Conservation (phyloP, 1,140 invertebrate genomes). For the Odontomachus brunneus region DNA sequence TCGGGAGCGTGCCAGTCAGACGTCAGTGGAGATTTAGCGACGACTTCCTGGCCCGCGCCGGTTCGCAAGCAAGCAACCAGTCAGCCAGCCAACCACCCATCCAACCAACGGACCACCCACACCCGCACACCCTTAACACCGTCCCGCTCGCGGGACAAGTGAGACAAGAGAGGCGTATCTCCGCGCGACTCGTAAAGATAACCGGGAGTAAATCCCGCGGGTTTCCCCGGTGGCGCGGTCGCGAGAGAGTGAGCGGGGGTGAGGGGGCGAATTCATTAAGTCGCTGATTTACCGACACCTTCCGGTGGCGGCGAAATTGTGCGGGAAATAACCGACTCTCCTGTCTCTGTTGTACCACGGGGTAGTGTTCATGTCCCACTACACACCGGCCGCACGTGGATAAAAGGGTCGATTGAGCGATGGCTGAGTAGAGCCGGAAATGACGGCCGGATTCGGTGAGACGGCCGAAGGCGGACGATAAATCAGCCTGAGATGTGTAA, state of each 20-base stretch:
- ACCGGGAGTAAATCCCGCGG: constrained; percentile 76
- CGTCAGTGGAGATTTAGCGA: constrained; percentile 81
- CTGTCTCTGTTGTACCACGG: constrained; percentile 6
- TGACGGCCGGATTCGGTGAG: constrained; percentile 47
- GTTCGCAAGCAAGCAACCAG: background rate
- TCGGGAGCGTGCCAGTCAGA: constrained; percentile 66
- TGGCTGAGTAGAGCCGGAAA: constrained; percentile 52
- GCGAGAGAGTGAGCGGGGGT: constrained; percentile 43
- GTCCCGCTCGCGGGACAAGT: constrained; percentile 55
- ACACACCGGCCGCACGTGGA: constrained; percentile 3
- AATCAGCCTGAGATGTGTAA: constrained; percentile 35
- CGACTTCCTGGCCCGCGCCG: constrained; percentile 78
- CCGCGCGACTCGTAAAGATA: constrained; percentile 83
- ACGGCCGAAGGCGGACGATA: background rate
- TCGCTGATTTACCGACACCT: constrained; percentile 83
- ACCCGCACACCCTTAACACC: constrained; percentile 20
- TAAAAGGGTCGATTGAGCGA: constrained; percentile 57
- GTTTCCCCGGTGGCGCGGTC: constrained; percentile 24
- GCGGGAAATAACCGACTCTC: constrained; percentile 55
- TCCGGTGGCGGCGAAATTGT: constrained; percentile 83
- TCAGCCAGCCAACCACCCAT: too few species aligned
- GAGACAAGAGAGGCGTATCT: constrained; percentile 78
- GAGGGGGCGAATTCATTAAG: constrained; percentile 81
- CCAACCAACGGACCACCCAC: constrained; percentile 19
- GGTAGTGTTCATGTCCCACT: constrained; percentile 21